Evolutionary conservation across 2,888 invertebrate species (phyloP), one percentile per base, ranked within the genome.

Genomic region (Asteroscopus sphinx): DNA sequence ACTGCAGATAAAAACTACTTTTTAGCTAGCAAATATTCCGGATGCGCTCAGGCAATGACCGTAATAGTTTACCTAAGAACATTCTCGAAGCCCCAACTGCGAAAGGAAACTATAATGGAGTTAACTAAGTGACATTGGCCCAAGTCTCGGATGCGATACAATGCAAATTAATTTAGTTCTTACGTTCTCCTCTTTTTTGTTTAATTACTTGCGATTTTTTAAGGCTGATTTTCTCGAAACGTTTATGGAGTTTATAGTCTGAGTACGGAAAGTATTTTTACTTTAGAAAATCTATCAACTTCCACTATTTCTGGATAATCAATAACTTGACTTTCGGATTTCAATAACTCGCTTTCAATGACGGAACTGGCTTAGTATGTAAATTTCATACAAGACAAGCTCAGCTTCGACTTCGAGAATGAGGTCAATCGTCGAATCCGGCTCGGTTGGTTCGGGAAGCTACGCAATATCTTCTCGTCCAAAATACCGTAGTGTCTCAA

Each of bases 41-140:
- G 76, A 76, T 75, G 71, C 70, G 65, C 62, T 61, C 65, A 49
- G 37, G 59, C 69, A 67, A 57, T 70, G 65, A 75, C 77, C 69
- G 72, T 82, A 81, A 86, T 83, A 85, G 84, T 85, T 85, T 80
- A 84, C 82, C 77, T 82, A 83, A 78, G 82, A 87, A 84, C 82
- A 81, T 85, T 87, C 80, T 71, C 77, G 49, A 70, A 64, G 65
- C 63, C 70, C 74, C 62, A 73, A 83, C 80, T 82, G 79, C 75
- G 68, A 73, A 79, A 79, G 85, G 82, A 81, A 86, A 86, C 83
- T 86, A 83, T 89, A 90, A 90, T 89, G 87, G 87, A 87, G 83
- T 89, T 87, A 86, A 82, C 84, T 85, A 86, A 87, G 85, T 82
- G 77, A 78, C 81, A 75, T 77, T 81, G 77, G 76, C 76, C 79